phyloP scores from a whole-genome alignment of 2,797 vertebrate genomes.

The Anniella stebbinsi region DNA sequence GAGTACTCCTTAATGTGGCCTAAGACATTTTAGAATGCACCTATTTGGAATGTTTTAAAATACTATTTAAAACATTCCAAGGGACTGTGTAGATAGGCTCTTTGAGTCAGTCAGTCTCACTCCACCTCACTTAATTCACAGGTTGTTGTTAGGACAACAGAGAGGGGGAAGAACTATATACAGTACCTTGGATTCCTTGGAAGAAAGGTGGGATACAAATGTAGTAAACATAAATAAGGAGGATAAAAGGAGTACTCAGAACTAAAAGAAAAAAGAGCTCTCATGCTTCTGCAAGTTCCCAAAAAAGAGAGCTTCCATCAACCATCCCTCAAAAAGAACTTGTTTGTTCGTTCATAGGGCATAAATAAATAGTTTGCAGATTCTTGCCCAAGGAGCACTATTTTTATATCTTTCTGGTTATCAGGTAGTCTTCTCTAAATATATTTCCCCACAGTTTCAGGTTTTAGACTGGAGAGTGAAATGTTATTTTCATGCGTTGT shows the following conservation, averaged over 20 bases:
- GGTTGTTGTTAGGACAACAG: no score
- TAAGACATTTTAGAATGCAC: no score
- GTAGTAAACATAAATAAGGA: not conserved
- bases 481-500: not conserved
- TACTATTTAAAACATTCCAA: no score
- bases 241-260: not conserved
- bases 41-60: no score
- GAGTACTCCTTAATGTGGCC: no score
- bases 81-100: no score
- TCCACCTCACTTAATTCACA: no score
- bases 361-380: not conserved
- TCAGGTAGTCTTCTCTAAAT: not conserved
- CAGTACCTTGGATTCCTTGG: no score
- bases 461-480: not conserved
- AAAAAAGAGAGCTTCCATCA: not conserved
- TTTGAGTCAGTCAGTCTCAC: no score
- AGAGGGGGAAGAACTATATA: no score
- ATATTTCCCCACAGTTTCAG: constrained; percentile 1
- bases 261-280: not conserved
- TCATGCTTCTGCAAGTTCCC: not conserved
- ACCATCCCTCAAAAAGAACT: not conserved
- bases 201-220: no score
- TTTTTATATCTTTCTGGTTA: constrained; percentile 14
- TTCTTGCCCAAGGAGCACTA: not conserved
- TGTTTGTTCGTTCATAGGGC: not conserved